Base-by-base conservation (phyloP, 1,140 invertebrate genomes). In the Zelostemma sp. region DNA sequence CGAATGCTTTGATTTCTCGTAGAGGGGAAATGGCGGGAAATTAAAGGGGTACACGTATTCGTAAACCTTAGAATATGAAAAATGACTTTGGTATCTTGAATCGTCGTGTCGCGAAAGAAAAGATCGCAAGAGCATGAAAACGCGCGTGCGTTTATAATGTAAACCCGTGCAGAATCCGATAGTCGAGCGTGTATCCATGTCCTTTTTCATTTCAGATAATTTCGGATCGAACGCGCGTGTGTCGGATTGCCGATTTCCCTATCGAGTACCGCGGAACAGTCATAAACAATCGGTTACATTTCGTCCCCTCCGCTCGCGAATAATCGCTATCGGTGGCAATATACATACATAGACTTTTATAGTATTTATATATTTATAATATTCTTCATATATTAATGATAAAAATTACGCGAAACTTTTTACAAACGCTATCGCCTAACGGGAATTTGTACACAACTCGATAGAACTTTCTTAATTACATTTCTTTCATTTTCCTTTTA, bases 391-490 rank as follows among this genome's bases (percentile, higher is more conserved):
- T 77, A 73, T 75, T 67, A 60, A 71, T 57, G 74, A 58, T 76
- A 80, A 79, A 82, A 82, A 80, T 77, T 74, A 75, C 72, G 54
- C 49, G 74, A 61, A 75, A 47, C 57, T 80, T 72, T 75, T 82
- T 85, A 85, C 82, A 84, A 85, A 84, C 71, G 56, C 66, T 75
- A 77, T 75, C 38, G 73, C 59, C 67, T 82, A 83, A 72, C 74
- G 57, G 61, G 80, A 77, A 78, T 85, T 84, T 85, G 81, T 85
- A 85, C 82, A 84, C 62, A 77, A 59, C 72, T 68, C 75, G 67
- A 59, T 72, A 78, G 56, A 78, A 76, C 61, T 75, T 74, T 41
- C 56, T 75, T 79, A 80, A 80, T 77, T 80, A 81, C 73, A 82
- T 66, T 73, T 66, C 68, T 73, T 61, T 40, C 46, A 54, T 66